A percentile compares a stretch with the other conserved stretches of the same genome.
These are phyloP conservation scores for Sebastes cheni DNA, from an alignment of 2,797 vertebrate genomes.

Conservation along the genomic window DNA sequence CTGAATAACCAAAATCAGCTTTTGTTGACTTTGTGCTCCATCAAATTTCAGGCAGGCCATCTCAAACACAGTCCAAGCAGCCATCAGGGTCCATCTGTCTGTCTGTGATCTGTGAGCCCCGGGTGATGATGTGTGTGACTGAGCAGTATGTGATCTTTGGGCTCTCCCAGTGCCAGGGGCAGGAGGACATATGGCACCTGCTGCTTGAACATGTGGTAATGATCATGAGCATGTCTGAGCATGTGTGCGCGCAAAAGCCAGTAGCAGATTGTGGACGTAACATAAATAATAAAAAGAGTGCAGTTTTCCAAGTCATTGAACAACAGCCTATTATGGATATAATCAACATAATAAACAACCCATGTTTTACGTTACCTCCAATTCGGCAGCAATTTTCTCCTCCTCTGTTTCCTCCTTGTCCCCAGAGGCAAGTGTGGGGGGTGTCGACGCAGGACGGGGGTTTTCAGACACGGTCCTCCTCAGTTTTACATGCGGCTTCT, in stretches of 20 bases:
- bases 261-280: conserved; percentile 26
- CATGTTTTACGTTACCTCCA: conserved; percentile 84
- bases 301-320: conserved; percentile 25
- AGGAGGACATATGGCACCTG: conserved; percentile 77
- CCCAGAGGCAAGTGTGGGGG: conserved; percentile 89
- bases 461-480: conserved; percentile 91
- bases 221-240: conserved; percentile 46
- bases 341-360: background rate
- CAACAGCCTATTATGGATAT: conserved; percentile 6
- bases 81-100: conserved; percentile 67
- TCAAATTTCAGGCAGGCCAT: conserved; percentile 22
- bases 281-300: conserved; percentile 34
- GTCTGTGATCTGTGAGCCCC: conserved; percentile 69
- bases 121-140: conserved; percentile 72
- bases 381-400: conserved; percentile 88
- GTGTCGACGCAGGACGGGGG: conserved; percentile 92
- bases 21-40: conserved; percentile 9
- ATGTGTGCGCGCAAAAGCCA: conserved; percentile 21
- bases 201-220: conserved; percentile 75
- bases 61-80: conserved; percentile 41
- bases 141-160: conserved; percentile 74
- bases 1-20: conserved; percentile 9
- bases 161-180: conserved; percentile 60
- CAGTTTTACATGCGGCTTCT: conserved; percentile 94
- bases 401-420: conserved; percentile 90